Conservation (phyloP, 2,888 invertebrate species). For the Patella caerulea region DNA sequence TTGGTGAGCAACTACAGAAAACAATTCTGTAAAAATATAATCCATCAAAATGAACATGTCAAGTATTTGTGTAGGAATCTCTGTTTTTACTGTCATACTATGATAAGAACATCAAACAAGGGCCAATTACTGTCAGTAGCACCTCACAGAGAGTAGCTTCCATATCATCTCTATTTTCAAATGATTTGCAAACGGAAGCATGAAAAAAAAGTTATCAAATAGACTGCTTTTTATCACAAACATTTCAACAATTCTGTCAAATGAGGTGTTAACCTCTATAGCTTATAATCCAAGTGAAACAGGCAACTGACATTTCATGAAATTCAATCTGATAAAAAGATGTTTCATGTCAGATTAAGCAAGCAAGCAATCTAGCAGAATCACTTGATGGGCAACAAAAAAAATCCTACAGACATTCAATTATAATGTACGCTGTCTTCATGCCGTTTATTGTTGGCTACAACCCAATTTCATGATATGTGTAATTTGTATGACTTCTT, state of each 20-base stretch:
- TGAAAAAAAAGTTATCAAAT: too few species aligned
- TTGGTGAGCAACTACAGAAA: too few species aligned
- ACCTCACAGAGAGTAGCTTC: too few species aligned
- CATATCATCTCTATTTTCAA: too few species aligned
- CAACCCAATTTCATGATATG: not conserved
- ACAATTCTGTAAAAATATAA: too few species aligned
- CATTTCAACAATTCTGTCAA: not conserved
- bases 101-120: too few species aligned
- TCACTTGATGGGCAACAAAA: not conserved
- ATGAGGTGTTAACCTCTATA: not conserved
- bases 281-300: constrained; percentile 5
- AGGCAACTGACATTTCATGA: not conserved
- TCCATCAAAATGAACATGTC: too few species aligned
- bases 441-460: not conserved
- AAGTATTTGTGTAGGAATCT: too few species aligned
- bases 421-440: not conserved
- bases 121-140: too few species aligned
- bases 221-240: not conserved
- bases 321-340: constrained; percentile 10
- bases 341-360: constrained; percentile 8
- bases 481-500: too few species aligned
- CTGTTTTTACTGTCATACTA: too few species aligned
- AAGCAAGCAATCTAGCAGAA: not conserved
- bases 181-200: too few species aligned
- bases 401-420: not conserved